phyloP scores from a whole-genome alignment of 2,113 vertebrate species.

The Burhinus bistriatus region DNA sequence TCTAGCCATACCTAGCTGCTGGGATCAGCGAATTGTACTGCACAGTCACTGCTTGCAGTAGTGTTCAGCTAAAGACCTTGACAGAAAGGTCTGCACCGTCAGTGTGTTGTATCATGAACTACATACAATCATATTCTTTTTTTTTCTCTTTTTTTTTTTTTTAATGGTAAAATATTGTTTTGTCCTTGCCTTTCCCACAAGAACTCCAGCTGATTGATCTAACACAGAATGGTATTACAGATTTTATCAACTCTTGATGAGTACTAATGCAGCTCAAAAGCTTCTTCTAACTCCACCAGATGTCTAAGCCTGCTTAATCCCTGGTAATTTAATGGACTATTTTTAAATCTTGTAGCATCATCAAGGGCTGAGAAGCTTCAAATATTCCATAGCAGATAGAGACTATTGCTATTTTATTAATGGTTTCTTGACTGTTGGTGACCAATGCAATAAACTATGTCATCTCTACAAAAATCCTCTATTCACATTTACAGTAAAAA shows the following conservation, averaged over 20 bases:
- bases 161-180: neutral
- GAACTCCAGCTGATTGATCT: neutral
- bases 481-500: neutral
- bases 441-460: neutral
- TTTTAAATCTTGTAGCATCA: neutral
- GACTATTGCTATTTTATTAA: neutral
- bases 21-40: neutral
- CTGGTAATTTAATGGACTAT: neutral
- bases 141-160: neutral
- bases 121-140: accelerated
- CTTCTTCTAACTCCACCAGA: neutral
- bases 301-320: neutral
- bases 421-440: neutral
- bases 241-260: neutral
- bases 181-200: neutral
- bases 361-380: neutral
- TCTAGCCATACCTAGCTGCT: neutral
- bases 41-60: neutral
- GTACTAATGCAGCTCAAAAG: neutral
- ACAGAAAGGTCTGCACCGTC: neutral
- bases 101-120: neutral
- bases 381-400: neutral
- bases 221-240: neutral
- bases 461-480: neutral
- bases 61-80: neutral